Base-by-base conservation (phyloP, 2,113 vertebrate species). In the Ciconia boyciana region DNA sequence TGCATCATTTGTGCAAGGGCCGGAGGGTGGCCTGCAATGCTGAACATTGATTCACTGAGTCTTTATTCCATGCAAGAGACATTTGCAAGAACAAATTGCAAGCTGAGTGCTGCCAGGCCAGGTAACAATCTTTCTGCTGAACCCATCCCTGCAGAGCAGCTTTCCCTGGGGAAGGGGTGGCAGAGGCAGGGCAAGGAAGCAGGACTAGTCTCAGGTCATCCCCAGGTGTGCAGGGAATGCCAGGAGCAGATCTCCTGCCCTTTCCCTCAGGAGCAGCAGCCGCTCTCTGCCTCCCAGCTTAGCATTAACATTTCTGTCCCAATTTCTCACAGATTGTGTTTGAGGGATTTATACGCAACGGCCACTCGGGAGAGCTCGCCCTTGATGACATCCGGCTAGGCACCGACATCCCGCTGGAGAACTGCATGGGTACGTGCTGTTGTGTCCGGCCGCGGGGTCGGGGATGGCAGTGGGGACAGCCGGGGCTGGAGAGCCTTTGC, bases 341-440 rank as follows among this genome's bases (percentile, higher is more conserved):
- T 41, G 99, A 99, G 83, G 99, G 99, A 3, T 98, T 99, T 72
- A 99, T 99, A 94, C 99, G 99, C 62, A 98, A 97, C 7, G 98
- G 99, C 34, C 99, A 97, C 79, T 95, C 97, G 1, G 99, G 99
- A 93, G 98, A 99, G 96, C 99, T 99, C 48, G 98, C 99, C 95
- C 98, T 99, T 17, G 99, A 99, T 93, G 99, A 99, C 98, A 99
- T 99, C 92, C 98, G 99, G 95, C 98, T 99, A 51, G 99, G 98
- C 98, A 98, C 98, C 2, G 99, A 98, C 65, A 97, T 99, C 55
- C 98, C 99, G 0, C 97, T 99, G 98, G 99, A 99, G 94, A 98
- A 98, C 95, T 99, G 99, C 84, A 99, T 99, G 97, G 99, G 99
- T 99, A 99, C 32, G 99, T 99, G 91, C 70, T 62, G 36, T 16